Base-by-base conservation (phyloP, 2,888 invertebrate genomes). In the Campopleginae sp. region DNA sequence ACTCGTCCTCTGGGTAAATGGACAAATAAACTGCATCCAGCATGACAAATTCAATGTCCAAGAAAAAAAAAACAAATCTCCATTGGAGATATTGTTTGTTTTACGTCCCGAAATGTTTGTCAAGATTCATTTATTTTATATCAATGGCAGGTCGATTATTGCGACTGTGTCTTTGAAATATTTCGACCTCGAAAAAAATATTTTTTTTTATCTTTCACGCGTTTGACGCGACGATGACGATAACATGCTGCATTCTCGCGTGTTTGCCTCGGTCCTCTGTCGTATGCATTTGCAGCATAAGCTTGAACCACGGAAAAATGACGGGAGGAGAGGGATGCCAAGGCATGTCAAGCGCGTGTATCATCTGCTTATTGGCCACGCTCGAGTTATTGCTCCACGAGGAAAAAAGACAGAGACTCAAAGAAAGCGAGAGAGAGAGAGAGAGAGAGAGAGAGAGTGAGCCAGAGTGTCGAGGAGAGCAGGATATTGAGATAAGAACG, bases 271-370 rank as follows among this genome's bases (percentile, higher is more conserved):
- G 27, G 31, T 42, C 19, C 8, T 31, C 46, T 38, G 38, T 31
- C 58, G 58, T 58, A 58, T 54, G 77, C 77, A 27, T 68, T 46
- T 10, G 46, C 66, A 8, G 17, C 44, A 58, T 66, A 8, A 23
- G 23, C 14, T 38, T 10, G 8, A 38, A 8, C 3, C 23, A 46
- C 19, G 68, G 68, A 27, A 68, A n/a, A 38, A 65, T 51, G 42
- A 27, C 23, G 17, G 68, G 27, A 38, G 66, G 17, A 33, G 74
- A 27, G n/a, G 79, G 86, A 85, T 88, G 87, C 88, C 90, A 87
- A 87, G 89, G 91, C 86, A 68, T 33, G 89, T 90, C 91, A 90
- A 91, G 90, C 90, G 91, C 84, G 86, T 87, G 84, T 85, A 87
- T 88, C 76, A 65, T 66, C 80, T 66, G 85, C 68, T 82, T 89